phyloP scores from a whole-genome alignment of 2,888 invertebrate genomes.

The Stenolophus ochropezus region DNA sequence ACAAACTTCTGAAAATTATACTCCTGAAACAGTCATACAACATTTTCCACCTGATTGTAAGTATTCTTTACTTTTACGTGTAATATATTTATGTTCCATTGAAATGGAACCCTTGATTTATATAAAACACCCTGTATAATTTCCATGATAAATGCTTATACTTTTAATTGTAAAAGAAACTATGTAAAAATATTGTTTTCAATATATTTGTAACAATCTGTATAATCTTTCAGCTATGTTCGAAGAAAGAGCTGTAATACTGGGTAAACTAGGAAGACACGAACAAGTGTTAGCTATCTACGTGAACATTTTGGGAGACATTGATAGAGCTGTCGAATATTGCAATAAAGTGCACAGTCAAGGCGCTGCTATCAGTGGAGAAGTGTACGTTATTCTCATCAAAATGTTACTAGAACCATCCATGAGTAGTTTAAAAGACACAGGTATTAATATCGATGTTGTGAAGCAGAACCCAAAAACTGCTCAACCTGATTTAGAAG shows the following conservation, averaged over 20 bases:
- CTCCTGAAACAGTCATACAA: slow-evolving; percentile 89
- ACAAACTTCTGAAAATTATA: slow-evolving; percentile 86
- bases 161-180: no score
- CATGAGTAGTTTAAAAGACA: slow-evolving; percentile 67
- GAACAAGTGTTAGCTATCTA: slow-evolving; percentile 95
- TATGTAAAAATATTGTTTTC: neutral
- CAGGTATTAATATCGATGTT: slow-evolving; percentile 63
- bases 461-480: slow-evolving; percentile 77
- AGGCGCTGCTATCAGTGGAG: slow-evolving; percentile 60
- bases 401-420: slow-evolving; percentile 71
- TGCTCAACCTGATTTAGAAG: slow-evolving; percentile 83
- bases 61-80: no score
- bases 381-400: slow-evolving; percentile 70
- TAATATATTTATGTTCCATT: no score
- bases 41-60: slow-evolving; percentile 88
- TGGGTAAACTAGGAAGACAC: slow-evolving; percentile 92
- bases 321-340: slow-evolving; percentile 88
- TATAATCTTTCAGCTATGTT: slow-evolving; percentile 79
- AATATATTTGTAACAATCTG: no score
- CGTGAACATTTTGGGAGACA: slow-evolving; percentile 90
- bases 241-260: slow-evolving; percentile 95
- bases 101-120: no score
- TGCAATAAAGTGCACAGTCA: slow-evolving; percentile 82
- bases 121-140: no score
- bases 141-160: no score